These are phyloP conservation scores for Hormaphis cornu DNA, from an alignment of 1,140 invertebrate genomes.

Conservation along the genomic window DNA sequence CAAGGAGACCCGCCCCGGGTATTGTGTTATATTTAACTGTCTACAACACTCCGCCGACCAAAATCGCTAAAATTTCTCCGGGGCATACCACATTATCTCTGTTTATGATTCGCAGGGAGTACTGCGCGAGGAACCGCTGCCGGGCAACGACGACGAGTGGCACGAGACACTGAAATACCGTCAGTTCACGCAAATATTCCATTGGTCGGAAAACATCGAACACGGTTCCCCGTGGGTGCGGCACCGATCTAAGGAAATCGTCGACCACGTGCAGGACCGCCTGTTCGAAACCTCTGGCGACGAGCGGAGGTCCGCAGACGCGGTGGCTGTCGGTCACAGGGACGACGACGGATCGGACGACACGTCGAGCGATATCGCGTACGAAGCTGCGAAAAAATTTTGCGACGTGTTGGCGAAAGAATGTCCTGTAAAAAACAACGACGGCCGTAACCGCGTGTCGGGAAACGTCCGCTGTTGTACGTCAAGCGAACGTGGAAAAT, in stretches of 20 bases:
- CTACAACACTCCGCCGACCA: no score
- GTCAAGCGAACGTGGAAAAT: background rate
- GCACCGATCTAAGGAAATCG: background rate
- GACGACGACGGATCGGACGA: background rate
- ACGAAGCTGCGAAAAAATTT: background rate
- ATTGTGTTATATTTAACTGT: no score
- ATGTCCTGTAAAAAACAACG: background rate
- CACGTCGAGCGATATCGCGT: background rate
- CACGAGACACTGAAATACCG: background rate
- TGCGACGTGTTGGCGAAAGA: background rate
- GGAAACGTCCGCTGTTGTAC: background rate
- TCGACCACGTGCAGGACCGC: background rate
- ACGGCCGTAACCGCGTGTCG: no score
- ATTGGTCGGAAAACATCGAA: conserved; percentile 9
- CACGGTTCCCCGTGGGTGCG: background rate
- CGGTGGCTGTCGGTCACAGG: background rate
- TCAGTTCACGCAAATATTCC: background rate
- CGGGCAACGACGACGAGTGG: no score
- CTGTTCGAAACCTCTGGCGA: background rate
- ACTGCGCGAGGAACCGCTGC: no score
- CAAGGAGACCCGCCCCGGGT: no score
- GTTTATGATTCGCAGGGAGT: no score
- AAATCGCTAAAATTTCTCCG: no score
- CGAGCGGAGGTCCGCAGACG: background rate
- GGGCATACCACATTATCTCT: no score